Base-by-base conservation (phyloP, 1,140 invertebrate species). In the Homarus americanus region DNA sequence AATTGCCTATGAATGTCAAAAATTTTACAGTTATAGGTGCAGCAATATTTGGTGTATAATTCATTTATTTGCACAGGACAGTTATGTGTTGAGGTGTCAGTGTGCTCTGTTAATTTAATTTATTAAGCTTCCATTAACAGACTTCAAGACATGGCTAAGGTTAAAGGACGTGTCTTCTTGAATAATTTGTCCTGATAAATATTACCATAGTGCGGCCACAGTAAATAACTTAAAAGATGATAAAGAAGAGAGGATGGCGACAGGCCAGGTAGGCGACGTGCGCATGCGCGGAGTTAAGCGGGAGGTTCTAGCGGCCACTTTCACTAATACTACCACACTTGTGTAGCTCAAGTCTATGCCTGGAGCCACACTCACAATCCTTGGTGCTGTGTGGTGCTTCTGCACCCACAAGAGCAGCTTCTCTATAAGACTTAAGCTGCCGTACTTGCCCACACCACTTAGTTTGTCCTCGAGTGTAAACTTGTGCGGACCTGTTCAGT, bases 1-100 rank as follows among this genome's bases (percentile, higher is more conserved):
- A 58, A 58, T 24, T 58, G 4, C 17, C 24, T 58, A 58, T 1
- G 15, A 0, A 58, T 24, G 53, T 15, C 12, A 58, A 20, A 24
- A 20, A 24, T 24, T 20, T 20, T 15, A 58, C 53, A 20, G 53
- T 7, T 20, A 82, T 5, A 20, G 15, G 28, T 53, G 15, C 28
- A 28, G 15, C 34, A 75, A 82, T 72, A 82, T 63, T 7, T 20
- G 41, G 38, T 17, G 10, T 38, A 78, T 87, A 63, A 53, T 89
- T 66, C 87, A 82, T 73, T 89, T 82, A 32, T 89, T 36, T 89
- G 87, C 79, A 82, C 79, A 82, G 87, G 87, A 89, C 87, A 89
- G 87, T 89, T 89, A 89, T 89, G 78, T 89, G 69, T 34, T 53
- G n/a, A 28, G 87, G 53, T 82, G 63, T 49, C 87, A 80, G 49